Evolutionary conservation across 2,113 vertebrate species (phyloP).

Genomic region (Chitala chitala): DNA sequence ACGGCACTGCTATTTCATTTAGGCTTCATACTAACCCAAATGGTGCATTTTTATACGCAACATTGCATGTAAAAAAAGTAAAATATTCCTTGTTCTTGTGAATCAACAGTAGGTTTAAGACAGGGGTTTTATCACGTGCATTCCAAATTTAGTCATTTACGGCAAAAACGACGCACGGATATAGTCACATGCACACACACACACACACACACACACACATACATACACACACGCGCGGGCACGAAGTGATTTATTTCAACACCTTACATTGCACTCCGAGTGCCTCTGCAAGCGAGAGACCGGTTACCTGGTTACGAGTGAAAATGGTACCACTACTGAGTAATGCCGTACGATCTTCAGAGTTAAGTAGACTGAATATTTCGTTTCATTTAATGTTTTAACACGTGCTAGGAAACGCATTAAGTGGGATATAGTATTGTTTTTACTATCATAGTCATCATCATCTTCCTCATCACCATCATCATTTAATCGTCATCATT

Average conservation of each 20-base stretch:
- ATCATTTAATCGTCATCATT: background rate
- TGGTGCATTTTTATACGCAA: too few relatives aligned
- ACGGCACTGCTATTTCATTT: too few relatives aligned
- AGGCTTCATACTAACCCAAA: too few relatives aligned
- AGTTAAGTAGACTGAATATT: background rate
- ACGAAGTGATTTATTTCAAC: slow-evolving; percentile 1
- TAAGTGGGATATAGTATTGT: slow-evolving; percentile 1
- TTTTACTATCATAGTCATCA: background rate
- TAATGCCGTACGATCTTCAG: background rate
- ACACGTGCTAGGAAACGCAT: background rate
- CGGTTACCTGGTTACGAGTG: slow-evolving; percentile 19
- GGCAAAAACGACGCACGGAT: background rate
- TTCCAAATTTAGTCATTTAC: background rate
- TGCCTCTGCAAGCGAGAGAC: background rate
- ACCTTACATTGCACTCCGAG: slow-evolving; percentile 1
- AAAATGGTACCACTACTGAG: background rate
- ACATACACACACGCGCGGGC: slow-evolving; percentile 6
- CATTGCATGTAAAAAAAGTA: too few relatives aligned
- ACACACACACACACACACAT: background rate
- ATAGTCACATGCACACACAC: background rate
- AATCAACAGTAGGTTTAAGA: too few relatives aligned
- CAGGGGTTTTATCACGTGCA: background rate
- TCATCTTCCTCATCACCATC: background rate
- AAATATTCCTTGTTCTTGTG: too few relatives aligned
- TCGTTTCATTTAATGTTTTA: background rate